These are phyloP conservation scores for Tetramorium bicarinatum DNA, from an alignment of 2,888 invertebrate genomes.

Conservation along the genomic window DNA sequence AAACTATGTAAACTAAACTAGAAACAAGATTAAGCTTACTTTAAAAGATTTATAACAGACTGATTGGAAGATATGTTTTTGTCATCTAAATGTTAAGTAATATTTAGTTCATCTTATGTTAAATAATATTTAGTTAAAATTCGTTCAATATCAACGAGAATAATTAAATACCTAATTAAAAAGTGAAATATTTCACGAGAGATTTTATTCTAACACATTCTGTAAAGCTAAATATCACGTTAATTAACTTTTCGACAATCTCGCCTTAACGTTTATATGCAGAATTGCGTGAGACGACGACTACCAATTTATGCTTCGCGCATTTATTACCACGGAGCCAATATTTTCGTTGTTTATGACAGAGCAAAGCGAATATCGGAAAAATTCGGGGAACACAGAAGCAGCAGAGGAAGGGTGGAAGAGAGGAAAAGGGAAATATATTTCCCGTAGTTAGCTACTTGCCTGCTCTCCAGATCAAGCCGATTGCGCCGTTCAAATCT, in stretches of 20 bases:
- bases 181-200: neutral
- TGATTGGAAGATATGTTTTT: neutral
- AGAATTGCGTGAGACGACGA: conserved; percentile 67
- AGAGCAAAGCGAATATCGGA: conserved; percentile 68
- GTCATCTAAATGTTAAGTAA: neutral
- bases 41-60: conserved; percentile 12
- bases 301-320: conserved; percentile 75
- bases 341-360: conserved; percentile 69
- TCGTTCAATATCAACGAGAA: neutral
- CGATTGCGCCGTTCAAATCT: conserved; percentile 49
- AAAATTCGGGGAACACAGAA: conserved; percentile 28
- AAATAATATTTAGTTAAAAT: neutral
- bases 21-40: conserved; percentile 12
- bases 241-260: neutral
- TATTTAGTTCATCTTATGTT: no score
- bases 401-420: conserved; percentile 28
- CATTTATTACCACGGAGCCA: conserved; percentile 63
- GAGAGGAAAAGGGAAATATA: conserved; percentile 28
- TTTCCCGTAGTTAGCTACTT: conserved; percentile 65
- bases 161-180: neutral
- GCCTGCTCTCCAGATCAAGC: conserved; percentile 66
- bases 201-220: neutral
- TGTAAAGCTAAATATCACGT: neutral
- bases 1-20: conserved; percentile 14
- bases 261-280: conserved; percentile 10